Conservation (phyloP, 2,888 invertebrate genomes). For the Malthinus flaveolus region DNA sequence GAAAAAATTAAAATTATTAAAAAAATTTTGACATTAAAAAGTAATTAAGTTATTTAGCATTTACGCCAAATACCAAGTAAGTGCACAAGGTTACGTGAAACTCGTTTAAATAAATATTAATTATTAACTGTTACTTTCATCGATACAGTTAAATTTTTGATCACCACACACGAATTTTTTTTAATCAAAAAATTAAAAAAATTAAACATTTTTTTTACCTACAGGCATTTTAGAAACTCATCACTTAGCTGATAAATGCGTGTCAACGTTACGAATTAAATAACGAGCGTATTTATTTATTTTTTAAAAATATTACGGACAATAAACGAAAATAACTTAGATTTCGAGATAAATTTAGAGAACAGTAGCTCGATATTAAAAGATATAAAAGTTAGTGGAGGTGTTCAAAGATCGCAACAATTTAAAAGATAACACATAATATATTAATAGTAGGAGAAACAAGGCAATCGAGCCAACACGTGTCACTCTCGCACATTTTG, state of each 20-base stretch:
- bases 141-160: background rate
- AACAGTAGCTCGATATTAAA: constrained; percentile 1
- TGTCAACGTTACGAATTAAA: constrained; percentile 4
- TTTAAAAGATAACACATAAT: background rate
- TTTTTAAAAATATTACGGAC: constrained; percentile 1
- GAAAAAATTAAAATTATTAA: too few relatives aligned
- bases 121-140: background rate
- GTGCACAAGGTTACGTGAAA: constrained; percentile 1
- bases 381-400: constrained; percentile 3
- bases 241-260: constrained; percentile 2
- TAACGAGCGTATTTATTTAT: background rate
- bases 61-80: constrained; percentile 1
- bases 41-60: background rate
- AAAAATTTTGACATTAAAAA: too few relatives aligned
- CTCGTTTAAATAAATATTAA: background rate
- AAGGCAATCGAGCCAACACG: constrained; percentile 14
- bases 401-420: constrained; percentile 2
- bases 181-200: background rate
- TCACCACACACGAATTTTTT: background rate
- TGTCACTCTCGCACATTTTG: background rate
- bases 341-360: constrained; percentile 4
- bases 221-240: background rate
- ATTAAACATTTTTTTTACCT: constrained; percentile 1
- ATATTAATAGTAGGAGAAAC: constrained; percentile 7
- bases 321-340: background rate